Percentiles rank a stretch among this genome's conserved stretches.
phyloP scores from a whole-genome alignment of 1,140 invertebrate genomes.

The Apocrypta bakeri region DNA sequence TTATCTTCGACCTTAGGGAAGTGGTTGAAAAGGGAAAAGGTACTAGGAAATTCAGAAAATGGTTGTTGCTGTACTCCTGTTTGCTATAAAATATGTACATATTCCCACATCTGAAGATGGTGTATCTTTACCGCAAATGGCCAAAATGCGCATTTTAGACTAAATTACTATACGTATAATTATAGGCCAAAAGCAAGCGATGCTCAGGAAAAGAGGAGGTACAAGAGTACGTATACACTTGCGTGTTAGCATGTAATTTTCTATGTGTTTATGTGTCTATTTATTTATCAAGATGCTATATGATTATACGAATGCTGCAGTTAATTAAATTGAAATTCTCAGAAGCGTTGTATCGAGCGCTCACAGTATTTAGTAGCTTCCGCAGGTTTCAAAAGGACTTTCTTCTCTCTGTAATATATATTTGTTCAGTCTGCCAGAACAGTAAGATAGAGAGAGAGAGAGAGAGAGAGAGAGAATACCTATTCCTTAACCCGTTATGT shows the following conservation, averaged over 20 bases:
- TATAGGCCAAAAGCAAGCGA: neutral
- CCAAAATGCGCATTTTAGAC: constrained; percentile 2
- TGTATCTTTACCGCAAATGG: neutral
- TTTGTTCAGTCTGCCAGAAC: too few species aligned
- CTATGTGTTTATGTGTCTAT: constrained; percentile 30
- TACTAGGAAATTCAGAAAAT: too few species aligned
- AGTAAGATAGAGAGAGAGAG: too few species aligned
- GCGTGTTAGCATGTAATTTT: constrained; percentile 7
- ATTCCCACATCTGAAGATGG: too few species aligned
- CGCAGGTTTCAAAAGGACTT: neutral
- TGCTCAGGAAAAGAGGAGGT: neutral
- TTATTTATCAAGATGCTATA: neutral
- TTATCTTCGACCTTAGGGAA: too few species aligned
- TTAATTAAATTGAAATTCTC: constrained; percentile 61
- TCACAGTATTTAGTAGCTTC: neutral
- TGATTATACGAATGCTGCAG: neutral
- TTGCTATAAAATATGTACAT: too few species aligned
- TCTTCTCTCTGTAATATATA: neutral
- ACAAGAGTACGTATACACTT: constrained; percentile 48
- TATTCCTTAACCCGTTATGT: too few species aligned
- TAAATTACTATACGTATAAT: constrained; percentile 27
- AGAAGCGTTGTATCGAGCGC: constrained; percentile 33
- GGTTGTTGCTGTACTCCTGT: too few species aligned
- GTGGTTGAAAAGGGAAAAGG: too few species aligned
- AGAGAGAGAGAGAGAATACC: neutral